Conservation (phyloP, 2,113 vertebrate species). For the Phalacrocorax brasilianus region DNA sequence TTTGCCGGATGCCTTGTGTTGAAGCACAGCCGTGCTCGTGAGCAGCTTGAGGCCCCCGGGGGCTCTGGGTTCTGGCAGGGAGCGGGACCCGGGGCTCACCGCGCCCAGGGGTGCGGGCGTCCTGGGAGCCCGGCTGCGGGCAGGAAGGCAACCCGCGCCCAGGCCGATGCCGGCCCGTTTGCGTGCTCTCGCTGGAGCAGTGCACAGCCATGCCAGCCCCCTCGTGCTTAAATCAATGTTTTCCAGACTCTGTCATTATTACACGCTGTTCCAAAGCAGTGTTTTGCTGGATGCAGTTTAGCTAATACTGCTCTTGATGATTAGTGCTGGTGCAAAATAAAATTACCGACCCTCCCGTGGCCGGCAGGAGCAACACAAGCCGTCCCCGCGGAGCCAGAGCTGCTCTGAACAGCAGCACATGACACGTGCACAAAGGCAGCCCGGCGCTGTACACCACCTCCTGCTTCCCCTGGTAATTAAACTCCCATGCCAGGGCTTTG, state of each 20-base stretch:
- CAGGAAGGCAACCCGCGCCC: fast-evolving
- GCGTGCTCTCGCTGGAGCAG: neutral
- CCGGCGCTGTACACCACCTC: fast-evolving
- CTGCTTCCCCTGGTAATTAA: too few relatives aligned
- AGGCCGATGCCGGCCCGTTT: fast-evolving
- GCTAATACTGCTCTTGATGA: neutral
- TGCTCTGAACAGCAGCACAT: neutral
- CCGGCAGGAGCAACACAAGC: neutral
- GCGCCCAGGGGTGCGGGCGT: fast-evolving
- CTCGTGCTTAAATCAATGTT: neutral
- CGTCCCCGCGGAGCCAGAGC: fast-evolving
- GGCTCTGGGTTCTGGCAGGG: fast-evolving
- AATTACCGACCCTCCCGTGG: neutral
- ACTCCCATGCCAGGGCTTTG: neutral
- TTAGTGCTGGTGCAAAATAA: neutral
- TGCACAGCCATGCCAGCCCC: neutral
- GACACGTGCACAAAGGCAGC: neutral
- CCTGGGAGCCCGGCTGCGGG: fast-evolving
- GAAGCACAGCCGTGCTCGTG: fast-evolving
- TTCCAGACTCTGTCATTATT: neutral
- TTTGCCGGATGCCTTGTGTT: fast-evolving
- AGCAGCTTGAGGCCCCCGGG: neutral
- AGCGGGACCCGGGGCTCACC: neutral
- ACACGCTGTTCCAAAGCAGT: neutral
- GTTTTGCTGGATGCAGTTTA: neutral